Evolutionary conservation across 2,797 vertebrate genomes (phyloP), one percentile per base, ranked within the genome.

Genomic region (Lithobates sylvaticus): DNA sequence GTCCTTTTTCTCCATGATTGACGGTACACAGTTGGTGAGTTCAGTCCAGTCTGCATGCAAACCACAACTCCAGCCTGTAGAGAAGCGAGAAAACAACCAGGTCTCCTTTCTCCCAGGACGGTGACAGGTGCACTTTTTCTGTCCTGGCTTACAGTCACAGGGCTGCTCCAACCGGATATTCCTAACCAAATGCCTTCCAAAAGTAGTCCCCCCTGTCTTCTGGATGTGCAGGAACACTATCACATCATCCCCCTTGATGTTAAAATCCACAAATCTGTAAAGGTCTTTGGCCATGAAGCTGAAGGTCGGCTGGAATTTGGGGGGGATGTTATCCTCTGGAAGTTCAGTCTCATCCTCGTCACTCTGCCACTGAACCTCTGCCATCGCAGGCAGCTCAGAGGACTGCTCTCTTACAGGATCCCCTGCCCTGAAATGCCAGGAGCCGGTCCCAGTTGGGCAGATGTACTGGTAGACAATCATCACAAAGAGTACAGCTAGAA

Each of bases 41-140:
- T 99, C 98, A 82, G 98, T 99, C 98, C 98, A 99, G 95, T 99
- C 98, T 8, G 98, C 98, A 76, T 98, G 98, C 94, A 99, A 94
- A 76, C 98, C 98, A 94, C 98, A 99, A 94, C 97, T 99, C 98
- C 97, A 99, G 94, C 98, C 98, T 0, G 98, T 99, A 70, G 97
- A 99, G 94, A 99, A 99, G 87, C 98, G 95, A 23, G 98, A 99
- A 94, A 98, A 99, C 86, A 99, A 97, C 98, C 98, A 99, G 73
- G 97, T 98, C 93, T 99, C 98, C 89, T 97, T 96, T 90, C 95
- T 97, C 50, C 97, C 97, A 0, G 98, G 98, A 75, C 98, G 96
- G 93, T 97, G 97, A 84, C 98, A 99, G 70, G 95, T 95, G 94
- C 98, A 99, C 90, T 98, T 99, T 94, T 99, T 99, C 95, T 99